Evolutionary conservation across 2,888 invertebrate genomes (phyloP).

Genomic region (Trachelus iudaicus): DNA sequence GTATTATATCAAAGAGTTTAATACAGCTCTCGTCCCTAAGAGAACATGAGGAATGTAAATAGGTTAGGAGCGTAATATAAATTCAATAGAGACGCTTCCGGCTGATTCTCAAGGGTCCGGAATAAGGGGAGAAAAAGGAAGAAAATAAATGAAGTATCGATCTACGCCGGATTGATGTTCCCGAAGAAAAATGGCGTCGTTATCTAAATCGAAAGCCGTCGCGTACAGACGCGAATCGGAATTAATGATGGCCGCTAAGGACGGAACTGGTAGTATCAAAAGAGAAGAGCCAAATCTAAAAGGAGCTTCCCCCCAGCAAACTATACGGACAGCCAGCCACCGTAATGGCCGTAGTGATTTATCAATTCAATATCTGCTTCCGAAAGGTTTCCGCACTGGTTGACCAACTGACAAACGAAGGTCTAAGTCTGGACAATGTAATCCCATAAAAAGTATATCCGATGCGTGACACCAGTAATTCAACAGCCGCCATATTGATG

Average conservation of each 20-base stretch:
- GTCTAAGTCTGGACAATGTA: neutral
- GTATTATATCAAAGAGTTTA: too few relatives aligned
- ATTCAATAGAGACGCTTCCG: too few relatives aligned
- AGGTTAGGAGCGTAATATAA: too few relatives aligned
- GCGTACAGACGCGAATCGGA: slow-evolving; percentile 14
- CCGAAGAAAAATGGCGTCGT: neutral
- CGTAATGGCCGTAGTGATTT: neutral
- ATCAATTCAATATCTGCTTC: slow-evolving; percentile 3
- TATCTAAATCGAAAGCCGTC: slow-evolving; percentile 17
- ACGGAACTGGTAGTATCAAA: neutral
- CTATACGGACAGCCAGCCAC: neutral
- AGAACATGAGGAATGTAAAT: too few relatives aligned
- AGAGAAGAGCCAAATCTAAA: neutral
- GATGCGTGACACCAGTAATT: too few relatives aligned
- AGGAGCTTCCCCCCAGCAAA: neutral
- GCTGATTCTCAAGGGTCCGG: too few relatives aligned
- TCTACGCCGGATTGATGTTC: neutral
- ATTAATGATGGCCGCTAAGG: neutral
- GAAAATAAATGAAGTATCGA: too few relatives aligned
- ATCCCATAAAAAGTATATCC: too few relatives aligned
- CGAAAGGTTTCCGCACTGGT: neutral
- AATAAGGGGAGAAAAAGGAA: too few relatives aligned
- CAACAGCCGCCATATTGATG: too few relatives aligned
- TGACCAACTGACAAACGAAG: neutral
- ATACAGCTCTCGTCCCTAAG: too few relatives aligned